Conservation (phyloP, 2,888 invertebrate species). For the Nomada goodeniana region DNA sequence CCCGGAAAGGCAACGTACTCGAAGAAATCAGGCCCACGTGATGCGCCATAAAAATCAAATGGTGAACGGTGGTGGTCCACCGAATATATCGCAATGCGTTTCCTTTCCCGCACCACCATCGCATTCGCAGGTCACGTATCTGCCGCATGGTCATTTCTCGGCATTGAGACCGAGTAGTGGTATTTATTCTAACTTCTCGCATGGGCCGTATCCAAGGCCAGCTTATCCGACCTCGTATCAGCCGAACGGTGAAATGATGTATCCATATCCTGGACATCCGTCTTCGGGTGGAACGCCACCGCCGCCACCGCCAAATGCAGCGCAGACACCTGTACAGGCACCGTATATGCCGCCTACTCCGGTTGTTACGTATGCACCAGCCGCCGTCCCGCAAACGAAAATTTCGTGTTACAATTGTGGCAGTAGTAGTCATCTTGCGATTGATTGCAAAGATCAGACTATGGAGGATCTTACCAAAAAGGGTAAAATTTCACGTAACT, state of each 20-base stretch:
- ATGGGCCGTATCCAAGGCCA: slow-evolving; percentile 81
- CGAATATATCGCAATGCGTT: slow-evolving; percentile 79
- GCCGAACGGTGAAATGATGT: slow-evolving; percentile 86
- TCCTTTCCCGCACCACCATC: slow-evolving; percentile 80
- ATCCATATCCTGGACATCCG: slow-evolving; percentile 80
- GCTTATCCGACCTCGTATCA: slow-evolving; percentile 83
- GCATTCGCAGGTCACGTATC: slow-evolving; percentile 76
- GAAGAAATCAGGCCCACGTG: slow-evolving; percentile 78
- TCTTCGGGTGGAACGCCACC: slow-evolving; percentile 79
- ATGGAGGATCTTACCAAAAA: slow-evolving; percentile 94
- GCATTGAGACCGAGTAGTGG: slow-evolving; percentile 79
- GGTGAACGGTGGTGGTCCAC: slow-evolving; percentile 80
- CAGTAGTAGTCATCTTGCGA: slow-evolving; percentile 91
- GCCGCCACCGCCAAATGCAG: slow-evolving; percentile 76
- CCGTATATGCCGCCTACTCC: slow-evolving; percentile 81
- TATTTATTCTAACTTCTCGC: slow-evolving; percentile 82
- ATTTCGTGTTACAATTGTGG: slow-evolving; percentile 97
- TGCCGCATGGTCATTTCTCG: slow-evolving; percentile 82
- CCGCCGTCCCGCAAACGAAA: slow-evolving; percentile 87
- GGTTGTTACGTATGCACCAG: slow-evolving; percentile 83
- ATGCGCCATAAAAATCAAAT: slow-evolving; percentile 81
- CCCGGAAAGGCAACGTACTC: slow-evolving; percentile 78
- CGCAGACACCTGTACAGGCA: slow-evolving; percentile 78
- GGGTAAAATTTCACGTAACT: slow-evolving; percentile 73
- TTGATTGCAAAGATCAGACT: slow-evolving; percentile 95